Percentiles rank a stretch among this genome's conserved stretches.
These are phyloP conservation scores for Eupsilia transversa DNA, from an alignment of 2,888 invertebrate species.

Conservation along the genomic window DNA sequence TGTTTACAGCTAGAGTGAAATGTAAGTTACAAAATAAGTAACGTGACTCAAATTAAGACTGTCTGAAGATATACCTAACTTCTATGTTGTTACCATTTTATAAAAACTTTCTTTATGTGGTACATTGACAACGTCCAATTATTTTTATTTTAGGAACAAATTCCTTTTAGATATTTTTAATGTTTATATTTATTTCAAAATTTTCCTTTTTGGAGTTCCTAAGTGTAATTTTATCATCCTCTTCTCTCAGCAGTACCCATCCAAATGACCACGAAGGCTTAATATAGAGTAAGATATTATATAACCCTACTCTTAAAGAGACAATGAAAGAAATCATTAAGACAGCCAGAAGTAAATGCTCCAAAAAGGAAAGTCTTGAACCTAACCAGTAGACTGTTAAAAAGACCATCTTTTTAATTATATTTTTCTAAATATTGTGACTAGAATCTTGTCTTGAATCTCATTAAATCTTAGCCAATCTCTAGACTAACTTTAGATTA, in stretches of 20 bases:
- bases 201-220: not conserved
- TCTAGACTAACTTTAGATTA: conserved; percentile 53
- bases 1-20: not conserved
- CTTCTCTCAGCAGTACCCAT: not conserved
- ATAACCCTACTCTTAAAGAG: not conserved
- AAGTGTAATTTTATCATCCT: not conserved
- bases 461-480: conserved; percentile 77
- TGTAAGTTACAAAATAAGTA: conserved; percentile 42
- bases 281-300: not conserved
- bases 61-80: conserved; percentile 45
- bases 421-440: conserved; percentile 12
- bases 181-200: conserved; percentile 5
- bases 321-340: no score
- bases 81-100: conserved; percentile 69
- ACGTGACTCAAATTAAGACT: conserved; percentile 56
- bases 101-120: conserved; percentile 61
- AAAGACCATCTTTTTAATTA: not conserved
- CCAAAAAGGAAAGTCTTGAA: conserved; percentile 27
- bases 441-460: conserved; percentile 65
- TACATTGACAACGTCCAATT: conserved; percentile 84
- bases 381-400: conserved; percentile 18
- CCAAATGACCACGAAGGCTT: not conserved
- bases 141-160: conserved; percentile 55
- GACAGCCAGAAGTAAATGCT: not conserved
- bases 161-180: conserved; percentile 27